Evolutionary conservation across 2,888 invertebrate species (phyloP).

Genomic region (Bellardia pandia): DNA sequence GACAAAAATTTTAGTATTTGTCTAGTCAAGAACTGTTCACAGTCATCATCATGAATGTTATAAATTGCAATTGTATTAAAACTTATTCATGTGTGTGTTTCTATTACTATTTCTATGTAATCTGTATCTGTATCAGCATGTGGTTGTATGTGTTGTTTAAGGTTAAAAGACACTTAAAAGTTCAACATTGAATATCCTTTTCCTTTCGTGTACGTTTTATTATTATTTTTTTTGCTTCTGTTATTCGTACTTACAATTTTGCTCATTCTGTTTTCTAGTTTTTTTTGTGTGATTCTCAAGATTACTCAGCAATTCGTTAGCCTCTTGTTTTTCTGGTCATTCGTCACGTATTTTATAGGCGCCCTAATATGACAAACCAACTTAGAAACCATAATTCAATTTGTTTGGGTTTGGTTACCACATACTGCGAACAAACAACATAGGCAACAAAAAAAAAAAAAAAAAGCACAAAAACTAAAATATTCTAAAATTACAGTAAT

Average conservation of each 20-base stretch:
- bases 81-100: neutral
- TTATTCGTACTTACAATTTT: conserved; percentile 9
- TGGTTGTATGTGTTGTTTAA: conserved; percentile 22
- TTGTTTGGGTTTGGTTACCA: conserved; percentile 72
- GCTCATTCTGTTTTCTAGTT: conserved; percentile 12
- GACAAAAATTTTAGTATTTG: conserved; percentile 36
- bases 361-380: conserved; percentile 74
- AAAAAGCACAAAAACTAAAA: conserved; percentile 17
- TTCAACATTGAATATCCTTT: conserved; percentile 65
- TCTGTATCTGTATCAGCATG: neutral
- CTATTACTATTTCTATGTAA: conserved; percentile 3
- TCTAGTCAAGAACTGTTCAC: conserved; percentile 50
- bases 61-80: conserved; percentile 41
- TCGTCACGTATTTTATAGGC: conserved; percentile 76
- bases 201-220: conserved; percentile 53
- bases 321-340: conserved; percentile 74
- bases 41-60: conserved; percentile 35
- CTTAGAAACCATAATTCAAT: conserved; percentile 75
- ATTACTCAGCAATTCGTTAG: conserved; percentile 72
- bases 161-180: conserved; percentile 66
- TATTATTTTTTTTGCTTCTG: conserved; percentile 1
- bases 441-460: neutral
- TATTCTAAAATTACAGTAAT: conserved; percentile 20
- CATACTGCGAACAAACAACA: conserved; percentile 62
- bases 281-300: conserved; percentile 31